These are phyloP conservation scores for Vulpes ferrilata DNA, from an alignment of 2,113 vertebrate genomes.

Conservation along the genomic window DNA sequence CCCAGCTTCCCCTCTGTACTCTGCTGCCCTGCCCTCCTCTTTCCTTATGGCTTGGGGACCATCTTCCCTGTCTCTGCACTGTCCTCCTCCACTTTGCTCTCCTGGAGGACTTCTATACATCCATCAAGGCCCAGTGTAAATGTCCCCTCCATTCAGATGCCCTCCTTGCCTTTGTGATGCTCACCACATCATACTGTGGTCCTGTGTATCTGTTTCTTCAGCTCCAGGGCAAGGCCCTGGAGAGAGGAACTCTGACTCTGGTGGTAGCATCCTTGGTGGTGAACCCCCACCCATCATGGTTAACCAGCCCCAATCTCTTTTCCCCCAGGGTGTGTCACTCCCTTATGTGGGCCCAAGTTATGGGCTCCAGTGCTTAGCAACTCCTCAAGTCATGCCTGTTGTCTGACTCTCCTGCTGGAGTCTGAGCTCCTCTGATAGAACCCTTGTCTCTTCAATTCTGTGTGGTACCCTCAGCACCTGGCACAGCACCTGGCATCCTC, in stretches of 20 bases:
- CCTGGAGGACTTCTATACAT: background rate
- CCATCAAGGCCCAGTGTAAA: background rate
- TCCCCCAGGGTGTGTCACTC: background rate
- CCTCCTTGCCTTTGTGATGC: background rate
- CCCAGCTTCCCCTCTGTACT: background rate
- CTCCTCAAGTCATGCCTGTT: background rate
- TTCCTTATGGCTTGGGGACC: background rate
- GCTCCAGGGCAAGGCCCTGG: rapidly evolving
- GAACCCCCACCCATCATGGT: background rate
- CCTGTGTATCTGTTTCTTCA: background rate
- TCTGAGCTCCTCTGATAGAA: background rate
- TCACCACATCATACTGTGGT: no score
- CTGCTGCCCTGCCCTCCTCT: background rate
- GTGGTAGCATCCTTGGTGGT: background rate
- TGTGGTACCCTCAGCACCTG: background rate
- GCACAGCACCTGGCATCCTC: background rate
- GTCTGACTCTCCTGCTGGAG: background rate
- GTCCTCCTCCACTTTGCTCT: background rate
- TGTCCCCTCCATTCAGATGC: background rate
- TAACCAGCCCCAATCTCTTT: background rate
- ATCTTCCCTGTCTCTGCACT: background rate
- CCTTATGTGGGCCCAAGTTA: background rate
- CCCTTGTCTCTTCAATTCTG: background rate
- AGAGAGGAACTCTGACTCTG: background rate
- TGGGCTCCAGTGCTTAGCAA: no score